Percentiles rank a stretch among this genome's conserved stretches.
These are phyloP conservation scores for Myiagra hebetior DNA, from an alignment of 2,113 vertebrate genomes.

Conservation along the genomic window DNA sequence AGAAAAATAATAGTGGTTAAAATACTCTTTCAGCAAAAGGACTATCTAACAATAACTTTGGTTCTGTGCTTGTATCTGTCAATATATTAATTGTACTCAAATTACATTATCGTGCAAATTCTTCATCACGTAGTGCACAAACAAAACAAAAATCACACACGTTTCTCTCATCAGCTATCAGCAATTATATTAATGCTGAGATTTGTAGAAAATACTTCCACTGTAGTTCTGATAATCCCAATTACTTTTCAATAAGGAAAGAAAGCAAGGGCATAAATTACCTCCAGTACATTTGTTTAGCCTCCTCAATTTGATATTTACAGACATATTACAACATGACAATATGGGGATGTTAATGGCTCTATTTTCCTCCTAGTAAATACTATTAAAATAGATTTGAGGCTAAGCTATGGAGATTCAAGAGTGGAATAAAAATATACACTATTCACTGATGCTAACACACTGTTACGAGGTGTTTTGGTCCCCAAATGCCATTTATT, in stretches of 20 bases:
- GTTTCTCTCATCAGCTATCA: not conserved
- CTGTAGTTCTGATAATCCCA: not conserved
- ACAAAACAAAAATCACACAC: accelerated
- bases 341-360: not conserved
- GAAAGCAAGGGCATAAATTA: not conserved
- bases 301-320: not conserved
- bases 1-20: not conserved
- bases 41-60: not conserved
- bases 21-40: not conserved
- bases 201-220: not conserved
- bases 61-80: not conserved
- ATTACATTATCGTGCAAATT: not conserved
- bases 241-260: not conserved
- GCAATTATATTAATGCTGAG: not conserved
- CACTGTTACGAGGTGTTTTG: not conserved
- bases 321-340: not conserved
- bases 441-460: not conserved
- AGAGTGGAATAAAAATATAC: not conserved
- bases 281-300: not conserved
- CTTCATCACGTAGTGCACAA: not conserved
- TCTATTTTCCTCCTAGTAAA: not conserved
- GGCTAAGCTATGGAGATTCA: not conserved
- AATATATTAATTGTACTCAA: not conserved
- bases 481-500: not conserved
- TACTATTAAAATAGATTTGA: not conserved